Conservation (phyloP, 2,113 vertebrate genomes). For the Myanophis thanlyinensis region DNA sequence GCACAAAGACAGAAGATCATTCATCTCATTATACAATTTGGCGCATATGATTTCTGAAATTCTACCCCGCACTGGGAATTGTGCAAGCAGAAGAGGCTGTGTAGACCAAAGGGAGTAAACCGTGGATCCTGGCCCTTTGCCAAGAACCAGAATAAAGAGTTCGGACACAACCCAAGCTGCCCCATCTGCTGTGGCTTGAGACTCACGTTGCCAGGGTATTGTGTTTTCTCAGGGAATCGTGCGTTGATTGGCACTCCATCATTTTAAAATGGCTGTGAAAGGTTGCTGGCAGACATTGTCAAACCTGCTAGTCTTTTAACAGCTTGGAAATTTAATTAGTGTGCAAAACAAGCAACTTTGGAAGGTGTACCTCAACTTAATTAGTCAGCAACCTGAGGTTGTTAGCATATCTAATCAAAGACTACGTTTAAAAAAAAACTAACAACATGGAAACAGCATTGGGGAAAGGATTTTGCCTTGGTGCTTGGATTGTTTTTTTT, state of each 20-base stretch:
- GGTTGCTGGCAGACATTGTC: slow-evolving; percentile 59
- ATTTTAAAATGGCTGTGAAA: slow-evolving; percentile 58
- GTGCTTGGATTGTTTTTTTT: slow-evolving; percentile 42
- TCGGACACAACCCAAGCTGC: background rate
- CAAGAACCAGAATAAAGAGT: background rate
- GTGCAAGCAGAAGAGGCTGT: background rate
- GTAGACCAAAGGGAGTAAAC: background rate
- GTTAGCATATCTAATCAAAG: slow-evolving; percentile 60
- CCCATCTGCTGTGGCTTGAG: background rate
- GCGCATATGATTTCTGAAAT: background rate
- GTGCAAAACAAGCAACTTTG: slow-evolving; percentile 43
- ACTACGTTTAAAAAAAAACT: slow-evolving; percentile 45
- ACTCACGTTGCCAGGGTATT: background rate
- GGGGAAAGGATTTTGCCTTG: slow-evolving; percentile 49
- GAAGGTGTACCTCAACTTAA: slow-evolving; percentile 66
- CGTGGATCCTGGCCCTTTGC: background rate
- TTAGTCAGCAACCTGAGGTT: slow-evolving; percentile 71
- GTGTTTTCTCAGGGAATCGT: background rate
- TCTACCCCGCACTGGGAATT: background rate
- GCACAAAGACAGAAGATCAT: background rate
- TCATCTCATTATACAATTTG: background rate
- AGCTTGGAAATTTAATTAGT: slow-evolving; percentile 69
- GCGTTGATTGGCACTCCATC: slow-evolving; percentile 57
- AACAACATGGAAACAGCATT: slow-evolving; percentile 33
- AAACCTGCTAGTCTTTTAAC: slow-evolving; percentile 63